Evolutionary conservation across 1,140 invertebrate genomes (phyloP).

Genomic region (Coptotermes formosanus): DNA sequence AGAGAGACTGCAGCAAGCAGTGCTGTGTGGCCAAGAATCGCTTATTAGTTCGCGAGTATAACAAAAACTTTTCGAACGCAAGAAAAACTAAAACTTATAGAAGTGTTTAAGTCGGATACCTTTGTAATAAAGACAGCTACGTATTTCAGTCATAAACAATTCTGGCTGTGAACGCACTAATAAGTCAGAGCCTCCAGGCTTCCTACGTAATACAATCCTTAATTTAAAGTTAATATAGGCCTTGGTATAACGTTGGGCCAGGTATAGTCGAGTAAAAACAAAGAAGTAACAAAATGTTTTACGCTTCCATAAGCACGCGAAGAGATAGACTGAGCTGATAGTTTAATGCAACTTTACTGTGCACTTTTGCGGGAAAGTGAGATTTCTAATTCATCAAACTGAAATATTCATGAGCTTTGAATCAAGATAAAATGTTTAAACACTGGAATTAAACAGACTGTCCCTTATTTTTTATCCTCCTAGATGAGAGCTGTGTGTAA

Average conservation of each 20-base stretch:
- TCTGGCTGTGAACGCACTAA: not conserved
- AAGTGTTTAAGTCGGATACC: not conserved
- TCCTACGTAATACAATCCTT: not conserved
- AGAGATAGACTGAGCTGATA: not conserved
- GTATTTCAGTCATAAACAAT: constrained; percentile 14
- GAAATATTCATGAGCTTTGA: not conserved
- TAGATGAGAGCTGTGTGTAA: not conserved
- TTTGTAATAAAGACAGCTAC: not conserved
- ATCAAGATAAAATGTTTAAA: constrained; percentile 13
- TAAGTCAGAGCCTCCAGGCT: not conserved
- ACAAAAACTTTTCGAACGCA: not conserved
- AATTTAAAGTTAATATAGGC: constrained; percentile 20
- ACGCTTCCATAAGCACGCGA: not conserved
- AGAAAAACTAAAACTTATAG: not conserved
- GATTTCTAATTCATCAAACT: not conserved
- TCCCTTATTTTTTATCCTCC: not conserved
- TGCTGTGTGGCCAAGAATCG: not conserved
- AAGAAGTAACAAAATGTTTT: not conserved
- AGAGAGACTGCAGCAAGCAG: not conserved
- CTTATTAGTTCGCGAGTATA: not conserved
- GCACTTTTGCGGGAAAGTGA: not conserved
- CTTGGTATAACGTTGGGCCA: not conserved
- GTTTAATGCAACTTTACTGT: constrained; percentile 1
- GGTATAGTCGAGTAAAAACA: not conserved
- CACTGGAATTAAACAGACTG: constrained; percentile 12